phyloP scores from a whole-genome alignment of 2,797 vertebrate genomes.

The Bovichtus variegatus region DNA sequence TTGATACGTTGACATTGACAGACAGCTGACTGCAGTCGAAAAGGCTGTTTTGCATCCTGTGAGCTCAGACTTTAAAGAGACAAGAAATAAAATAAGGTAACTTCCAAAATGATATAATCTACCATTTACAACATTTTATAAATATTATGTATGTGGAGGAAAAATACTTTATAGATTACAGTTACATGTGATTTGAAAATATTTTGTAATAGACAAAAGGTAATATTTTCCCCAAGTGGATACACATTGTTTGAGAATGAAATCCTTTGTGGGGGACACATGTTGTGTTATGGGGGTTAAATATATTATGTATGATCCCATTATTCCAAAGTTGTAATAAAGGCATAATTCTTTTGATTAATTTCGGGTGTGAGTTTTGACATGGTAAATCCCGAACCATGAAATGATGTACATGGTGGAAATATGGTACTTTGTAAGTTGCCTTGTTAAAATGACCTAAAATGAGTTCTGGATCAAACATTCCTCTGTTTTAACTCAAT shows the following conservation, averaged over 20 bases:
- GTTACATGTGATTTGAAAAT: neutral
- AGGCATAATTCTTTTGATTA: neutral
- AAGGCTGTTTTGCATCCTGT: neutral
- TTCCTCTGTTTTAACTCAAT: neutral
- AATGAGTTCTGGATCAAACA: neutral
- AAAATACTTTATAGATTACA: slow-evolving; percentile 16
- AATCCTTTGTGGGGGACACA: neutral
- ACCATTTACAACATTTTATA: neutral
- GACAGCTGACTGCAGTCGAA: slow-evolving; percentile 18
- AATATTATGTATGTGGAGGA: neutral
- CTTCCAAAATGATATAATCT: neutral
- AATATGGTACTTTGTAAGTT: neutral
- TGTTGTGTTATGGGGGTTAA: neutral
- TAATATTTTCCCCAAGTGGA: neutral
- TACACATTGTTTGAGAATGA: slow-evolving; percentile 1
- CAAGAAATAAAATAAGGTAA: neutral
- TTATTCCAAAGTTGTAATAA: neutral
- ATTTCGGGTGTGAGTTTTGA: neutral
- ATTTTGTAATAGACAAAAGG: neutral
- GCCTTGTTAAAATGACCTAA: neutral
- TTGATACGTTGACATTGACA: neutral
- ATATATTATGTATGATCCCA: neutral
- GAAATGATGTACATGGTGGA: neutral
- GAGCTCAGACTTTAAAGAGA: neutral
- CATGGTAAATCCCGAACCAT: neutral